Base-by-base conservation (phyloP, 2,113 vertebrate species). In the Miniopterus natalensis region DNA sequence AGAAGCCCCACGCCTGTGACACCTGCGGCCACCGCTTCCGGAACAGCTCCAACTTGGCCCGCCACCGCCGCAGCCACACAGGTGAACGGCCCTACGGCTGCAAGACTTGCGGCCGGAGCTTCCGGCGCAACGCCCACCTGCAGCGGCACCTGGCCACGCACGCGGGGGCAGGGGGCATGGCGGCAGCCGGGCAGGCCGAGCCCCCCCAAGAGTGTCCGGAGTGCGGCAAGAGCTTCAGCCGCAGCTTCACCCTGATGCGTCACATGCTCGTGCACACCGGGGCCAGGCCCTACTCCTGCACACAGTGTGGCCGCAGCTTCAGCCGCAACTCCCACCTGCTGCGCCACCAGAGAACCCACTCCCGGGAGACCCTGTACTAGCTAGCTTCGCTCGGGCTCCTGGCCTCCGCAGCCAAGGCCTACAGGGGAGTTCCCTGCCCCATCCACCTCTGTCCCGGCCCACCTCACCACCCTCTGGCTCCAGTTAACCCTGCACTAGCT, bases 111-210 rank as follows among this genome's bases (percentile, higher is more conserved):
- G 96, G 96, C 40, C 97, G 97, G 65, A 97, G 96, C 84, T 98
- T 98, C 84, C 95, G 96, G 61, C 95, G 97, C 81, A 98, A 97
- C 3, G 97, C 97, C 5, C 97, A 98, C 81, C 96, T 98, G 23
- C 97, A 97, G 87, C 97, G 97, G 31, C 97, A 98, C 81, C 96
- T 97, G 84, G 83, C 97, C 70, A 97, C 97, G 0, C 98, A 98
- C 11, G 40, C 8, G 0, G 90, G 25, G 17, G 27, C 70, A 0
- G 95, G 51, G 6, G 79, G 42, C 14, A 8, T 25, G 18, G n/a
- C 51, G 10, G 68, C 31, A n/a, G 12, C 57, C 2, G 21, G 79
- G 81, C 31, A 31, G 40, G 4, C 66, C 8, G 96, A 98, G 84
- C 53, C 77, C 13, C 88, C 95, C 0, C 97, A 97, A 78, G 94